Evolutionary conservation across 2,797 vertebrate genomes (phyloP).

Genomic region (Clarias platycephalus): DNA sequence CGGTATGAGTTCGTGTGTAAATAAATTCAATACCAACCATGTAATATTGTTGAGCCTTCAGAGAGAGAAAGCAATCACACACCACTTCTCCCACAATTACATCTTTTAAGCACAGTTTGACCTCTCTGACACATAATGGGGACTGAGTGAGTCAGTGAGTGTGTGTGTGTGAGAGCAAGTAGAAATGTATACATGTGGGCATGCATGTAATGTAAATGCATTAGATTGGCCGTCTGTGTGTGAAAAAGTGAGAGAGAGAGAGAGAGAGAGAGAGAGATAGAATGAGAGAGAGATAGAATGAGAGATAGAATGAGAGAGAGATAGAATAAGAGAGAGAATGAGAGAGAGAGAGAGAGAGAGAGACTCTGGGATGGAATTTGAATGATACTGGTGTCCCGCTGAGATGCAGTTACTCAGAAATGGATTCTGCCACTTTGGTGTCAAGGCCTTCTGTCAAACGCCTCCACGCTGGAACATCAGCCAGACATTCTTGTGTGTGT

Average conservation of each 20-base stretch:
- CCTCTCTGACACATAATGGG: slow-evolving; percentile 13
- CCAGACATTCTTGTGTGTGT: neutral
- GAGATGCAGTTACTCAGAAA: slow-evolving; percentile 29
- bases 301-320: neutral
- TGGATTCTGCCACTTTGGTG: slow-evolving; percentile 37
- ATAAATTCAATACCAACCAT: neutral
- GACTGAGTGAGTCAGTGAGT: neutral
- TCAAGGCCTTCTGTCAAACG: slow-evolving; percentile 36
- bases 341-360: neutral
- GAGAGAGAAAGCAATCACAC: neutral
- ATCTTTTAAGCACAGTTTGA: slow-evolving; percentile 34
- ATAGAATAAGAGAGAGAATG: too few relatives aligned
- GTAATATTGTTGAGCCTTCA: slow-evolving; percentile 15
- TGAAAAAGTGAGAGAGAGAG: neutral
- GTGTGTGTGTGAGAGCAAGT: neutral
- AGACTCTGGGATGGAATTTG: slow-evolving; percentile 25
- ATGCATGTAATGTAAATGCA: neutral
- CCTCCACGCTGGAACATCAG: slow-evolving; percentile 12
- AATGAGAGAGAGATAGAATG: neutral
- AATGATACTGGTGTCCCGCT: slow-evolving; percentile 32
- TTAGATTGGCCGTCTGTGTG: neutral
- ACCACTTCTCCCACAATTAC: slow-evolving; percentile 11
- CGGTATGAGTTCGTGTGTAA: neutral
- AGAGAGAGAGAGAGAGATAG: neutral
- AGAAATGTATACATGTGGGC: neutral